Evolutionary conservation across 2,888 invertebrate genomes (phyloP), one percentile per base, ranked within the genome.

Genomic region (Aphrophora alni): DNA sequence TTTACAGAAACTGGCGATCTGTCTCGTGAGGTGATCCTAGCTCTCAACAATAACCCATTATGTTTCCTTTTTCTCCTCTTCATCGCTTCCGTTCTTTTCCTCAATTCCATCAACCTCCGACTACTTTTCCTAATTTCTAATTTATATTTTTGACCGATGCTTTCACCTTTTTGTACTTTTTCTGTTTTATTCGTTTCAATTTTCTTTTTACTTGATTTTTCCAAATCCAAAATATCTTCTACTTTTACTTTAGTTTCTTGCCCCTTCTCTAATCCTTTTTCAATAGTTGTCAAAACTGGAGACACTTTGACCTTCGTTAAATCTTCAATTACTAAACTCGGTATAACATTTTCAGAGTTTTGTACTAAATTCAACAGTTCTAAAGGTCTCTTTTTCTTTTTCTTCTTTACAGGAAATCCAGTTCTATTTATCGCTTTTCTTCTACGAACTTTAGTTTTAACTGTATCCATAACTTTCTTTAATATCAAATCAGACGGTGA

Each of bases 351-450:
- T n/a, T 59, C 59, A 59, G 1, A 21, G 21, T 59, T 59, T 21
- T 3, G n/a, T 21, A 59, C n/a, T 21, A 59, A 59, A 59, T 8
- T 59, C 21, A 59, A 59, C 4, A 21, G 59, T 38, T 80, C 73
- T 17, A 72, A 38, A 14, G 28, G 38, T 44, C 93, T 94, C 87
- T 95, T 94, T 87, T 95, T 96, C 88, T 95, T 96, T 87, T 92
- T 94, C 86, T 95, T 95, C 21, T 95, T 89, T 26, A 93, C 95
- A 0, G 97, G 97, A 87, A 97, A 97, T 3, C 97, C 97, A 24
- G 96, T 97, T 85, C 95, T 91, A 87, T 97, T 97, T 69, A 95
- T 93, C 25, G 95, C 93, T 87, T 96, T 94, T 68, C 95, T 91
- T 24, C 91, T 91, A 21, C 91, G 87, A 10, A 89, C 88, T 84